Base-by-base conservation (phyloP, 2,797 vertebrate species). In the Sibirionetta formosa region DNA sequence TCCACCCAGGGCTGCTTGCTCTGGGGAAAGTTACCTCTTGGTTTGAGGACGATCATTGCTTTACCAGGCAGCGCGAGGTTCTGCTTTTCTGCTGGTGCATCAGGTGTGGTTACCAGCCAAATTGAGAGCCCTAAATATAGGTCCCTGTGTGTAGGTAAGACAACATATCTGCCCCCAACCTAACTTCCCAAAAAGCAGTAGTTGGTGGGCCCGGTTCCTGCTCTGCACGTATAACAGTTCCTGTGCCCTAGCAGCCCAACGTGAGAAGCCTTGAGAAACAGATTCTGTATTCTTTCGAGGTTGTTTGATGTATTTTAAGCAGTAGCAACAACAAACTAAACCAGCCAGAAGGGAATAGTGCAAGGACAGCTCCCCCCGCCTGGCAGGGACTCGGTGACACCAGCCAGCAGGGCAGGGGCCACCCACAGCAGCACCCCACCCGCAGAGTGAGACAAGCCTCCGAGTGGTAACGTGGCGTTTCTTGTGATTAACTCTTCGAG, bases 361-460 rank as follows among this genome's bases (percentile, higher is more conserved):
- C 69, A 75, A 66, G 95, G 94, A 33, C 94, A 95, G 85, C 88
- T 93, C 91, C 2, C 56, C 48, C 27, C 10, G 18, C 17, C 27
- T 29, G 60, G 17, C 26, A 16, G 50, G 50, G 50, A 27, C 26
- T 38, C 19, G 27, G 11, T 38, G 60, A 27, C 60, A 40, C 60
- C 18, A 20, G 38, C 75, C 82, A 73, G 91, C 92, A 14, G 79
- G 16, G 76, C 27, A 63, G 81, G 54, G 71, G 60, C 93, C 96
- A 88, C 95, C 92, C 92, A 78, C 96, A 73, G 83, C 92, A 95
- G 87, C 2, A 58, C 81, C 83, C 83, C 72, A 58, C 93, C 92
- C 24, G 2, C 26, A 23, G 48, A 76, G 66, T 4, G 3, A 70
- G 68, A 29, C 10, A 17, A 70, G 9, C 46, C 23, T 9, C 69